Evolutionary conservation across 2,797 vertebrate species (phyloP).

Genomic region (Sebastes hubbsi): DNA sequence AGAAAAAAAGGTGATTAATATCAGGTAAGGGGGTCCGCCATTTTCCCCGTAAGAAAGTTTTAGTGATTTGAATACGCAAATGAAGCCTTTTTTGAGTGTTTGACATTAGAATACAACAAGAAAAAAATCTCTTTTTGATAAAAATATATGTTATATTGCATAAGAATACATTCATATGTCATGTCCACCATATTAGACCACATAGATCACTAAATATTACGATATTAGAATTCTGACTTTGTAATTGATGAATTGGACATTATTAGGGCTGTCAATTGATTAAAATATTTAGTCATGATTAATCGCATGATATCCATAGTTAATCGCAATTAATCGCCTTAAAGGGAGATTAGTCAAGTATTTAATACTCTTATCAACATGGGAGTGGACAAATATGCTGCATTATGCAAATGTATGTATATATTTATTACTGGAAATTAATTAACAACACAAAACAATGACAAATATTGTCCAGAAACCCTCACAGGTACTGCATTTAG

Average conservation of each 20-base stretch:
- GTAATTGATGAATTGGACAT: background rate
- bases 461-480: no score
- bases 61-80: background rate
- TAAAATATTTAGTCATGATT: no score
- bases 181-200: background rate
- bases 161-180: background rate
- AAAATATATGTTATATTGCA: fast-evolving
- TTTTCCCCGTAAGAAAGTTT: fast-evolving
- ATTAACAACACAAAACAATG: no score
- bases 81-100: background rate
- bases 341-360: no score
- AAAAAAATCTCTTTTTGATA: background rate
- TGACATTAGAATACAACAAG: background rate
- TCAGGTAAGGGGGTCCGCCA: fast-evolving
- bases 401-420: no score
- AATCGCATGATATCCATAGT: no score
- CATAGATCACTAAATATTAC: background rate
- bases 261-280: background rate
- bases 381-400: no score
- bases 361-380: no score
- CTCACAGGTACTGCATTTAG: no score
- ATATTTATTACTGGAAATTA: no score
- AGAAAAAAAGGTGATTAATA: background rate
- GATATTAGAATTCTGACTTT: background rate
- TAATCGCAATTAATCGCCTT: fast-evolving